Percentiles rank a stretch among this genome's conserved stretches.
Evolutionary conservation across 53 echinoderm and acorn worm species (phyloP).

Genomic region (Glandiceps talaboti): DNA sequence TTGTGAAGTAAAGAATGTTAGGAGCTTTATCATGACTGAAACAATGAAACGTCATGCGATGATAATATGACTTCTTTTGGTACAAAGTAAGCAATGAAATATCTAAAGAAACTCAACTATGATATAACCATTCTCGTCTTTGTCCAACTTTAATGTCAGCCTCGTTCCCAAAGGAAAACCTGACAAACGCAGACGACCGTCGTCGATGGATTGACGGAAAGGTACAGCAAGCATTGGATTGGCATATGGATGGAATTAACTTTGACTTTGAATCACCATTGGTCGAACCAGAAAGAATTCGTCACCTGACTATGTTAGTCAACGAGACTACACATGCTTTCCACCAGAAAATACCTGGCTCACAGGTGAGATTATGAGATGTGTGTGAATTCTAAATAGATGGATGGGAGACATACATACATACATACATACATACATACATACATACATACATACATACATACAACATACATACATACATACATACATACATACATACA

Average conservation of each 20-base stretch:
- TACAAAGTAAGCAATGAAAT: no score
- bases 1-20: no score
- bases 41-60: no score
- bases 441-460: no score
- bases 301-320: slow-evolving; percentile 33
- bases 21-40: no score
- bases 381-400: no score
- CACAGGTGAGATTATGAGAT: slow-evolving; percentile 40
- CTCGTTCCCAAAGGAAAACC: slow-evolving; percentile 20
- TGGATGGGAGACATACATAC: no score
- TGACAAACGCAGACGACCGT: slow-evolving; percentile 30
- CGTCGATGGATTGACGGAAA: slow-evolving; percentile 41
- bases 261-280: slow-evolving; percentile 76
- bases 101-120: background rate
- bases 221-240: slow-evolving; percentile 31
- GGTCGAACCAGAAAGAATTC: slow-evolving; percentile 39
- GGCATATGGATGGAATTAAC: slow-evolving; percentile 81
- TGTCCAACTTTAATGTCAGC: slow-evolving; percentile 13
- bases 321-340: slow-evolving; percentile 50
- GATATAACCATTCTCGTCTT: background rate
- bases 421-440: no score
- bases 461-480: no score
- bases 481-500: no score
- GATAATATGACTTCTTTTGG: no score
- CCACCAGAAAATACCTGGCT: slow-evolving; percentile 54